These are phyloP conservation scores for Eledone cirrhosa DNA, from an alignment of 2,888 invertebrate species.

Conservation along the genomic window DNA sequence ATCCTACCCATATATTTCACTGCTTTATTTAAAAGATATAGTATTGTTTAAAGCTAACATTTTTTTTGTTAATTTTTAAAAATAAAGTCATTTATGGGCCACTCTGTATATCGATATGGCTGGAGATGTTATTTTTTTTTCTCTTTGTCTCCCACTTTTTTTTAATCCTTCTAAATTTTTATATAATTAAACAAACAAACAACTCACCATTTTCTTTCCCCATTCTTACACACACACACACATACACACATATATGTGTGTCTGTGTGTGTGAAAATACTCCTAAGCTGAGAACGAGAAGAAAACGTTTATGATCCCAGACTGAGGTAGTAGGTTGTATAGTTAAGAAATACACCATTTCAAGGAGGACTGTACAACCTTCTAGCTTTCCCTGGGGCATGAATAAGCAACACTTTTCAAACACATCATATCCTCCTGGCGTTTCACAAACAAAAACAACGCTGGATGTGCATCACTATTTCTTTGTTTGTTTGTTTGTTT, in stretches of 20 bases:
- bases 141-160: too few species aligned
- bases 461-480: constrained; percentile 22
- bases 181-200: not conserved
- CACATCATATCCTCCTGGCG: constrained; percentile 16
- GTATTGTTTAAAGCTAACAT: too few species aligned
- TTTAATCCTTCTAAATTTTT: too few species aligned
- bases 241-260: not conserved
- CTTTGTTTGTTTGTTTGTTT: not conserved
- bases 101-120: too few species aligned
- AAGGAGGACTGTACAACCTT: constrained; percentile 94
- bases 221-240: not conserved
- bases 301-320: constrained; percentile 63
- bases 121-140: too few species aligned
- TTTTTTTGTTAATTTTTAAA: too few species aligned
- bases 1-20: too few species aligned
- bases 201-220: not conserved
- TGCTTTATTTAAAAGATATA: too few species aligned
- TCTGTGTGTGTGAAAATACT: constrained; percentile 11
- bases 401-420: constrained; percentile 29
- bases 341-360: constrained; percentile 88
- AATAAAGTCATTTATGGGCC: too few species aligned
- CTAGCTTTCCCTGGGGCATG: constrained; percentile 84
- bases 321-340: constrained; percentile 99
- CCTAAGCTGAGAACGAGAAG: constrained; percentile 21
- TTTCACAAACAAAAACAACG: constrained; percentile 23